phyloP scores from a whole-genome alignment of 2,888 invertebrate species.

The Lasioglossum figueresi region DNA sequence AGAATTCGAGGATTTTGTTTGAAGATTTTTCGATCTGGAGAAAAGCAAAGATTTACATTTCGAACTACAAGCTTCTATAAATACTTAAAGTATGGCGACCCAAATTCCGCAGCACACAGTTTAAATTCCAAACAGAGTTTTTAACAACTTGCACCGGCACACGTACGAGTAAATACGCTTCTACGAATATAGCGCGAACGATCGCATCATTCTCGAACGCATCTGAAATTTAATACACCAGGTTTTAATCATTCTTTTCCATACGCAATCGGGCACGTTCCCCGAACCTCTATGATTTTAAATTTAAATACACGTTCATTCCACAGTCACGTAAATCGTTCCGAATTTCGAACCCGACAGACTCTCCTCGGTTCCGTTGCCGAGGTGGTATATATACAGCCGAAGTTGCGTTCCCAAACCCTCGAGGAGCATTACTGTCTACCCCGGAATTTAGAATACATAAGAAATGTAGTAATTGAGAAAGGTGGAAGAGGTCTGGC shows the following conservation, averaged over 20 bases:
- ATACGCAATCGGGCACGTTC: neutral
- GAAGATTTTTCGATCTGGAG: neutral
- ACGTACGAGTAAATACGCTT: neutral
- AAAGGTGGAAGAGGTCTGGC: neutral
- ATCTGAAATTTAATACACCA: neutral
- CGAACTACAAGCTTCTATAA: neutral
- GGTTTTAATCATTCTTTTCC: neutral
- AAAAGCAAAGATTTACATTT: neutral
- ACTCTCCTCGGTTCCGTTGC: neutral
- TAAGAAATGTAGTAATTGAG: neutral
- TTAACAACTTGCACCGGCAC: neutral
- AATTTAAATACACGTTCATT: neutral
- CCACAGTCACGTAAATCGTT: neutral
- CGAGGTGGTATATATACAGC: neutral
- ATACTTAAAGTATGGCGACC: neutral
- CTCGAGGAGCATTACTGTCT: neutral
- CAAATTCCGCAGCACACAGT: neutral
- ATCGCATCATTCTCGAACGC: neutral
- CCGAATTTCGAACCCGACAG: neutral
- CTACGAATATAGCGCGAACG: neutral
- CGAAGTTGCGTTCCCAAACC: neutral
- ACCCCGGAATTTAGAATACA: neutral
- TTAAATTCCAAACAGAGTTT: neutral
- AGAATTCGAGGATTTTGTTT: neutral
- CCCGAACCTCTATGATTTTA: neutral